A percentile compares a stretch with the other conserved stretches of the same genome.
Evolutionary conservation across 2,797 vertebrate species (phyloP).

Genomic region (Enteromius mattozi): DNA sequence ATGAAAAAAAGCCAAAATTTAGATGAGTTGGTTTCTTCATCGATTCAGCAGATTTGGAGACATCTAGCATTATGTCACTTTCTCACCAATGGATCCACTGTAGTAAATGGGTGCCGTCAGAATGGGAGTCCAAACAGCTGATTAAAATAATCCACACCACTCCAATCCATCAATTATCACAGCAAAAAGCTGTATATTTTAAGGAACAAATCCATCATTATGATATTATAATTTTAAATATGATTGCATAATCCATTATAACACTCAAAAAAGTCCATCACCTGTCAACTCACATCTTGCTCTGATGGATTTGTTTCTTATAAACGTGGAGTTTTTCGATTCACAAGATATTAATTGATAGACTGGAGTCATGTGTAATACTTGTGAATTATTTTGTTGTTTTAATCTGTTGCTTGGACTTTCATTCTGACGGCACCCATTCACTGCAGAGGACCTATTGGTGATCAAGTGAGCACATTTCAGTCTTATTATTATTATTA

Average conservation of each 20-base stretch:
- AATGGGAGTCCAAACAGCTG: not conserved
- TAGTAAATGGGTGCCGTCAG: not conserved
- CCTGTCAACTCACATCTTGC: not conserved
- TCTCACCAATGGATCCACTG: not conserved
- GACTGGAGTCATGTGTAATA: not conserved
- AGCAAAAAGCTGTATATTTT: not conserved
- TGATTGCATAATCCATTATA: not conserved
- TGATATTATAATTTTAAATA: not conserved
- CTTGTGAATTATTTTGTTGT: not conserved
- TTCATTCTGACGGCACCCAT: not conserved
- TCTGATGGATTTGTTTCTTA: not conserved
- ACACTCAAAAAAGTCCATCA: not conserved
- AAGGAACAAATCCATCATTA: not conserved
- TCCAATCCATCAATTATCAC: not conserved
- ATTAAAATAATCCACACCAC: not conserved
- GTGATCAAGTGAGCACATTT: not conserved
- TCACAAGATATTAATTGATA: not conserved
- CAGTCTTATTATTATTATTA: too few species aligned
- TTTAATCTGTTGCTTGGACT: not conserved
- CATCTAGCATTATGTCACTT: not conserved
- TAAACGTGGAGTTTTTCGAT: not conserved
- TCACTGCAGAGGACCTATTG: not conserved
- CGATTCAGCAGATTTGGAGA: not conserved
- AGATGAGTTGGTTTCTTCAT: not conserved
- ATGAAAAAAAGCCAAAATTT: too few species aligned